phyloP scores from a whole-genome alignment of 2,113 vertebrate genomes.

The Cnemophilus loriae region DNA sequence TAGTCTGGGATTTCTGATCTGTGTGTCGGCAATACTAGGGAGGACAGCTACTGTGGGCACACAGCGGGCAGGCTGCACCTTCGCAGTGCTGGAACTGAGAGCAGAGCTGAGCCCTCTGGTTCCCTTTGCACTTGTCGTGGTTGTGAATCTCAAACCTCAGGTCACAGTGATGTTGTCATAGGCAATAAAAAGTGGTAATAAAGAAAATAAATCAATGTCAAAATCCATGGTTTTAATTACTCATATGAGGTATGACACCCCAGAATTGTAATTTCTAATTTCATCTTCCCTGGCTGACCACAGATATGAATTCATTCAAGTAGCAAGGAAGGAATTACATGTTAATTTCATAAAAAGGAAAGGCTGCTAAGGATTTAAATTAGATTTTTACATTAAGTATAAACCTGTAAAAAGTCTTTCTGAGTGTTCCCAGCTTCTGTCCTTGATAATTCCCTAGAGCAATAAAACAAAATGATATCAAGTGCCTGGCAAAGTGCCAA shows the following conservation, averaged over 20 bases:
- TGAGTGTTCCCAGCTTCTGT: not conserved
- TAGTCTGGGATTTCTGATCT: not conserved
- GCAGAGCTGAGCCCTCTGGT: not conserved
- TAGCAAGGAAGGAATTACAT: not conserved
- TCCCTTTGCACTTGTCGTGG: fast-evolving
- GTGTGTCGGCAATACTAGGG: fast-evolving
- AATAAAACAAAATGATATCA: not conserved
- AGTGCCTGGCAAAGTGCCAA: not conserved
- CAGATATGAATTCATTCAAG: not conserved
- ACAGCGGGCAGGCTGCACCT: fast-evolving
- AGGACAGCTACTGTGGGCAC: not conserved
- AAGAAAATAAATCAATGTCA: not conserved
- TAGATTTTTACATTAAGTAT: constrained; percentile 25
- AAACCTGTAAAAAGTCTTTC: not conserved
- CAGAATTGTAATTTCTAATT: not conserved
- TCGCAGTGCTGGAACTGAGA: not conserved
- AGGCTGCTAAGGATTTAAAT: constrained; percentile 9
- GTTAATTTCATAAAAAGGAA: constrained; percentile 9
- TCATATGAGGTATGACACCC: not conserved
- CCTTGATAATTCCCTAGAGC: not conserved
- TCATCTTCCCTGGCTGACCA: not conserved
- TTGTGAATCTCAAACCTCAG: not conserved
- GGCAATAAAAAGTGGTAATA: not conserved
- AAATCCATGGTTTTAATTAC: not conserved
- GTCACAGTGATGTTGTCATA: not conserved